Evolutionary conservation across 2,113 vertebrate genomes (phyloP), one percentile per base, ranked within the genome.

Genomic region (Orientallactaga bullata): DNA sequence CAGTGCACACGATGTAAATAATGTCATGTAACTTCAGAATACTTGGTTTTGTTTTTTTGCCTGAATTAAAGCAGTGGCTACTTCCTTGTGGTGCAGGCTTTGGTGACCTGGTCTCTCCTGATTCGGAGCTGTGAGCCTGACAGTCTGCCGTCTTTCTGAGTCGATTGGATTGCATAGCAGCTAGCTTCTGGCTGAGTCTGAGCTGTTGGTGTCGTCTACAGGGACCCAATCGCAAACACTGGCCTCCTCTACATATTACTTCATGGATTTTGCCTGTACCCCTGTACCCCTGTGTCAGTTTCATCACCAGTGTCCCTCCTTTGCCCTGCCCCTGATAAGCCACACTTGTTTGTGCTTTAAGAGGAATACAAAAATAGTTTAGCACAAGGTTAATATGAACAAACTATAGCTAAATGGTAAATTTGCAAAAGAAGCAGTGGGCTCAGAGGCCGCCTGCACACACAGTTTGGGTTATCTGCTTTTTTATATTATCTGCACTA

Each of bases 391-490:
- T 74, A 79, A 32, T 30, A 5, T 80, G 88, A 77, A 88, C 35
- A 87, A 84, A 69, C 47, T 80, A 71, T 16, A 79, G 81, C 51
- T 63, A 86, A 91, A 76, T 79, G 82, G 74, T 71, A 72, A 72
- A 42, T 88, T 89, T 66, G 23, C 66, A 79, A 74, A 35, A 81
- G 72, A 55, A 71, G 42, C 32, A 65, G 23, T 63, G 18, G 4
- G 24, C 30, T 35, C 2, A 4, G 39, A 68, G 71, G 74, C 32
- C 69, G 66, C 91, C 82, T 63, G 51, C 88, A 77, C 93, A 63
- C 47, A 82, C 61, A 95, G 73, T 88, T 89, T 94, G 32, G 68
- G 58, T 69, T 76, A 88, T 85, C 85, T 92, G n/a, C n/a, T 85
- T 26, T 58, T 92, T 89, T 74, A n/a, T 88, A 51, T 76, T 94